Conservation (phyloP, 2,888 invertebrate genomes). For the Drosophila kanekoi region DNA sequence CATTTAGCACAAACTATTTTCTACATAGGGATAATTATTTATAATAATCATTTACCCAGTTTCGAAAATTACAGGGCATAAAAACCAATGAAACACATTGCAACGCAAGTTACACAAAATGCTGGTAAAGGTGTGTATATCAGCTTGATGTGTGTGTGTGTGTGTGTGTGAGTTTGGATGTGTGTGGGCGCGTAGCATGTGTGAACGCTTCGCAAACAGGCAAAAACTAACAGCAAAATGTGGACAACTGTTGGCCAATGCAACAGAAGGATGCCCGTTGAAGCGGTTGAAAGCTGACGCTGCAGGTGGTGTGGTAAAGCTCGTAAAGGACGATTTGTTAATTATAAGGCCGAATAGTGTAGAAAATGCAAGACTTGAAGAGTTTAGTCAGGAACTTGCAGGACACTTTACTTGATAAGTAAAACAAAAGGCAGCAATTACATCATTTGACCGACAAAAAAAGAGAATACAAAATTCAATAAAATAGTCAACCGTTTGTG, state of each 20-base stretch:
- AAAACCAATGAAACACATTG: slow-evolving; percentile 37
- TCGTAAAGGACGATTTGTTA: slow-evolving; percentile 10
- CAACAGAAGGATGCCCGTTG: slow-evolving; percentile 8
- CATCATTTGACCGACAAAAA: slow-evolving; percentile 42
- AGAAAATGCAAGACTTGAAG: background rate
- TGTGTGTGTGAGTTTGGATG: background rate
- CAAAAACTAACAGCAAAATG: slow-evolving; percentile 26
- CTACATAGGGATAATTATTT: too few species aligned
- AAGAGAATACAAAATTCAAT: slow-evolving; percentile 40
- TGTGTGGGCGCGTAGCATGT: slow-evolving; percentile 6
- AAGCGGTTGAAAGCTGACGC: slow-evolving; percentile 31
- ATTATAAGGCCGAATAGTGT: background rate
- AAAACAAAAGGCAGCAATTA: slow-evolving; percentile 49
- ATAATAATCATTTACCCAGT: background rate
- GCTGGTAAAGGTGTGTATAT: slow-evolving; percentile 2
- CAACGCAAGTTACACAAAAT: slow-evolving; percentile 27
- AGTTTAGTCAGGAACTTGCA: background rate
- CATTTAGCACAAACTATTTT: too few species aligned
- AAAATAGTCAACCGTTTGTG: slow-evolving; percentile 26
- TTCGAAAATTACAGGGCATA: slow-evolving; percentile 5
- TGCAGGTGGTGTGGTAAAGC: slow-evolving; percentile 4
- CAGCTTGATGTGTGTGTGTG: background rate
- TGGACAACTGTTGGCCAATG: slow-evolving; percentile 8
- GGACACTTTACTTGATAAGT: too few species aligned
- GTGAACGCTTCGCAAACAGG: slow-evolving; percentile 19